These are phyloP conservation scores for Hemitrygon akajei DNA, from an alignment of 2,797 vertebrate genomes.

Conservation along the genomic window DNA sequence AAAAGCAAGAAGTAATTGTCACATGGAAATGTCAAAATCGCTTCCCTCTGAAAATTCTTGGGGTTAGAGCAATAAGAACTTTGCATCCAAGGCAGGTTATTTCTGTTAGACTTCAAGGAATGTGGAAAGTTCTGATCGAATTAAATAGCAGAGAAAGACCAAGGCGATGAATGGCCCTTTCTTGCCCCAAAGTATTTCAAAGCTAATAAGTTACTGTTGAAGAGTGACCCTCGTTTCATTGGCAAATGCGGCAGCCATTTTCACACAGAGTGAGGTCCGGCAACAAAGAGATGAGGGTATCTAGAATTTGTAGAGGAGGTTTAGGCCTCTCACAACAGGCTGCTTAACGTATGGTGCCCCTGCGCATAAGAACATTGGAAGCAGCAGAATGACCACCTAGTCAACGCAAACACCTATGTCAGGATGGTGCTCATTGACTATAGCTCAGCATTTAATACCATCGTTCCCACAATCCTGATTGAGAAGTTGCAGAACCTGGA, in stretches of 20 bases:
- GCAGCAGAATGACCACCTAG: too few species aligned
- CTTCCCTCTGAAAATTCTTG: not conserved
- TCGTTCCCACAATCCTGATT: too few species aligned
- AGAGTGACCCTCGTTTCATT: not conserved
- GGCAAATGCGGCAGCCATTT: not conserved
- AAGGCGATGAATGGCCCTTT: not conserved
- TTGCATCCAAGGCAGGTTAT: not conserved
- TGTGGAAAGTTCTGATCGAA: not conserved
- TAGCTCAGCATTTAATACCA: too few species aligned
- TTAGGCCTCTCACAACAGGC: not conserved
- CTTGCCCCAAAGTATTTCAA: not conserved
- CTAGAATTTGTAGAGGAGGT: not conserved
- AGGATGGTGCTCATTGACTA: too few species aligned
- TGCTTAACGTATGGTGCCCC: not conserved
- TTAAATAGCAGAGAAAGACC: not conserved
- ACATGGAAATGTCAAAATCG: not conserved
- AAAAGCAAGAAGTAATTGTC: not conserved
- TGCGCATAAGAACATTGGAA: too few species aligned
- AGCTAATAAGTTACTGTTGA: not conserved
- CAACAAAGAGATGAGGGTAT: not conserved
- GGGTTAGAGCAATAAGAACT: not conserved
- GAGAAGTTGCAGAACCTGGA: too few species aligned
- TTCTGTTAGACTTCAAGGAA: not conserved
- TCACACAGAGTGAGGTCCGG: not conserved
- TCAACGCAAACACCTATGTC: too few species aligned